Evolutionary conservation across 2,113 vertebrate genomes (phyloP).

Genomic region (Pterophyllum scalare): DNA sequence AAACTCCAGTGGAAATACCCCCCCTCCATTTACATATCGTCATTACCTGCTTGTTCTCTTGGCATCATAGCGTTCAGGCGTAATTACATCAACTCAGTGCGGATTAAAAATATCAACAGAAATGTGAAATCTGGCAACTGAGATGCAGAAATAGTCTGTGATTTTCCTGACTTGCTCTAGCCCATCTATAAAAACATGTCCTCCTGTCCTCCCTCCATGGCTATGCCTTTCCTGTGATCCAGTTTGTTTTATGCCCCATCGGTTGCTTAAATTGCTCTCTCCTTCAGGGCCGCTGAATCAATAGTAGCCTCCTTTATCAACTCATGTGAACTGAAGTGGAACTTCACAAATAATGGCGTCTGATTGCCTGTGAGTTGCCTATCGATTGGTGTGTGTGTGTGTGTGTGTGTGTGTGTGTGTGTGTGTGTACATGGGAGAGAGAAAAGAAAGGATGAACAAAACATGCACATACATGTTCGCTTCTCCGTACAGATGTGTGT

Average conservation of each 20-base stretch:
- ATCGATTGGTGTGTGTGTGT: constrained; percentile 81
- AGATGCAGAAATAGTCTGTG: constrained; percentile 12
- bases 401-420: constrained; percentile 44
- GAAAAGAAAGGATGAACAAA: constrained; percentile 46
- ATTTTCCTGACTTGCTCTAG: not conserved
- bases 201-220: constrained; percentile 44
- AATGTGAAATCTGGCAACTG: constrained; percentile 44
- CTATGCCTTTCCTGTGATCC: constrained; percentile 67
- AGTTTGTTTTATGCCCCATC: constrained; percentile 85
- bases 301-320: constrained; percentile 86
- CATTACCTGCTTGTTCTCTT: constrained; percentile 50
- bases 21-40: constrained; percentile 54
- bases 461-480: constrained; percentile 44
- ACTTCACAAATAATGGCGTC: constrained; percentile 90
- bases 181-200: constrained; percentile 49
- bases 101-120: constrained; percentile 50
- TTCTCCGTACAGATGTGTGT: constrained; percentile 3
- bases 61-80: not conserved
- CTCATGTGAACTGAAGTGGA: constrained; percentile 92
- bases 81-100: constrained; percentile 37
- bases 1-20: constrained; percentile 65
- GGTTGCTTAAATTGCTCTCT: constrained; percentile 88
- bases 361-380: constrained; percentile 85
- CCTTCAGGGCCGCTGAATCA: constrained; percentile 83
- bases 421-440: constrained; percentile 30